Evolutionary conservation across 2,113 vertebrate species (phyloP).

Genomic region (Zeus faber): DNA sequence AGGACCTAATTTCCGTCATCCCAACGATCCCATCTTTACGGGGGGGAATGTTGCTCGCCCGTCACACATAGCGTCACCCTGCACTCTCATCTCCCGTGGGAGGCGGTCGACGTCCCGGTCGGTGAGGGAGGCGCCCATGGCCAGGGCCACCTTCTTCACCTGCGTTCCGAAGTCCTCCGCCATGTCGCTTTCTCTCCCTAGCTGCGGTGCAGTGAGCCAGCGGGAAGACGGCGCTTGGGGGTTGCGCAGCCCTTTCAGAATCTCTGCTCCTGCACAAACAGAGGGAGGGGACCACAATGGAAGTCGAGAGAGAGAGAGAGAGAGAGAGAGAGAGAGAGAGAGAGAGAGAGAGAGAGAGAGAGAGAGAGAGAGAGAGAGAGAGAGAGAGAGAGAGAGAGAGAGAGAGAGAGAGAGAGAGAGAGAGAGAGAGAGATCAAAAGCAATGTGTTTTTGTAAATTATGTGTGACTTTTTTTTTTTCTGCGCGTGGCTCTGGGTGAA

Average conservation of each 20-base stretch:
- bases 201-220: too few species aligned
- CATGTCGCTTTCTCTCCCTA: constrained; percentile 29
- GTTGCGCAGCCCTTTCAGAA: too few species aligned
- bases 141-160: constrained; percentile 60
- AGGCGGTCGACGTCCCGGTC: constrained; percentile 54
- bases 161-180: constrained; percentile 42
- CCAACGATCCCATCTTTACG: background rate
- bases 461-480: background rate
- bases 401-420: background rate
- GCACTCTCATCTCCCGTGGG: constrained; percentile 40
- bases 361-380: background rate
- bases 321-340: background rate
- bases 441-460: background rate
- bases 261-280: too few species aligned
- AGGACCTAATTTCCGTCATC: background rate
- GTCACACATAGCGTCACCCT: constrained; percentile 29
- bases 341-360: background rate
- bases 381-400: background rate
- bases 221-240: too few species aligned
- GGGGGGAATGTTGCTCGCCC: background rate
- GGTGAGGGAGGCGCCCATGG: constrained; percentile 51
- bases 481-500: background rate
- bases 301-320: too few species aligned
- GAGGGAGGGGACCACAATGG: too few species aligned
- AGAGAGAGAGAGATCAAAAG: background rate